Evolutionary conservation across 2,888 invertebrate species (phyloP).

Genomic region (Troides aeacus): DNA sequence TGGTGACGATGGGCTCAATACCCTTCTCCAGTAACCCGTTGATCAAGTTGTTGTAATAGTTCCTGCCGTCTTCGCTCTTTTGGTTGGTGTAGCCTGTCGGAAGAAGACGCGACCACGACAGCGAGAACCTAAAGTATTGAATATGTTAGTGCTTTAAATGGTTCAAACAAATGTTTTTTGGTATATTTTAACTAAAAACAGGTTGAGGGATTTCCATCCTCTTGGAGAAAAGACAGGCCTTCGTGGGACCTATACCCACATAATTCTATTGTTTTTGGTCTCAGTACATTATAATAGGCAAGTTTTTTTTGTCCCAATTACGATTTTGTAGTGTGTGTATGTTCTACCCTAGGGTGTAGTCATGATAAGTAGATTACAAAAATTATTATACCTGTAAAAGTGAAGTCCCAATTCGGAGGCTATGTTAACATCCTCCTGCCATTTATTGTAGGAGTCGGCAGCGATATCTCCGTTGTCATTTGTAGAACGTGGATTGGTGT

Average conservation of each 20-base stretch:
- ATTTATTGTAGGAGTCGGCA: slow-evolving; percentile 31
- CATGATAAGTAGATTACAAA: not conserved
- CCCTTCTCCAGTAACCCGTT: slow-evolving; percentile 79
- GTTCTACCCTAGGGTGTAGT: too few species aligned
- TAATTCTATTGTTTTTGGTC: too few species aligned
- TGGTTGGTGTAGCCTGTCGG: slow-evolving; percentile 80
- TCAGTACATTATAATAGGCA: too few species aligned
- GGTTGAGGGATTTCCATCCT: too few species aligned
- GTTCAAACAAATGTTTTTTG: too few species aligned
- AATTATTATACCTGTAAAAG: slow-evolving; percentile 29
- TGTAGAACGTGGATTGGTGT: slow-evolving; percentile 16
- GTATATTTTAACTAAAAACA: too few species aligned
- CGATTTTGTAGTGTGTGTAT: too few species aligned
- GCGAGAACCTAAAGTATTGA: slow-evolving; percentile 71
- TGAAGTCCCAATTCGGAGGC: slow-evolving; percentile 30
- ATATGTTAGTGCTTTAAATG: not conserved
- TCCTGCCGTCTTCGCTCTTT: slow-evolving; percentile 82
- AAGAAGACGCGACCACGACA: slow-evolving; percentile 84
- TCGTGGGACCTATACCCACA: too few species aligned
- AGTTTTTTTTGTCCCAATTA: too few species aligned
- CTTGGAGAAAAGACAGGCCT: too few species aligned
- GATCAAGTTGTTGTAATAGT: slow-evolving; percentile 85
- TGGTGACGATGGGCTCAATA: slow-evolving; percentile 80
- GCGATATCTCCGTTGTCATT: slow-evolving; percentile 30
- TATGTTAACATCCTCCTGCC: slow-evolving; percentile 30